phyloP scores from a whole-genome alignment of 2,797 vertebrate species.

The Hyperoplus immaculatus region DNA sequence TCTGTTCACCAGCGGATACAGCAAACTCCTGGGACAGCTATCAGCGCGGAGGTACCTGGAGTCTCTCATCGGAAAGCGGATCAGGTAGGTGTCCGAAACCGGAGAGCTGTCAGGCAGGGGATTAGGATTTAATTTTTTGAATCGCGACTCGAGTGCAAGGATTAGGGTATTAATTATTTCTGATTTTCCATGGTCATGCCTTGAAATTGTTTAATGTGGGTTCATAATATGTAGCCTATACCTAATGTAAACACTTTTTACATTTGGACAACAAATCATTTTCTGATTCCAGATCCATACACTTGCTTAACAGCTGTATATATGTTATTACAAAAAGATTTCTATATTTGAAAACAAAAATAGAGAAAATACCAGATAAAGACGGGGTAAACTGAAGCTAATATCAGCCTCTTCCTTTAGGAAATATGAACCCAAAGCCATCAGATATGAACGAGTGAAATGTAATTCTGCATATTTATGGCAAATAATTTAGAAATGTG shows the following conservation, averaged over 20 bases:
- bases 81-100: constrained; percentile 85
- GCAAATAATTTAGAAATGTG: neutral
- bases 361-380: neutral
- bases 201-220: neutral
- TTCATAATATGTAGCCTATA: neutral
- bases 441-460: neutral
- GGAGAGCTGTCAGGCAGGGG: neutral
- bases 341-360: neutral
- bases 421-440: neutral
- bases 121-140: neutral
- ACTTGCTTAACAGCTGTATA: neutral
- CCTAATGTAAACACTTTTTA: neutral
- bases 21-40: constrained; percentile 94
- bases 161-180: neutral
- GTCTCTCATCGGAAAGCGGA: constrained; percentile 94
- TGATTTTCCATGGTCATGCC: neutral
- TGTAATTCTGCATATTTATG: too few relatives aligned
- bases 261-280: neutral
- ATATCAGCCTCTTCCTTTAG: neutral
- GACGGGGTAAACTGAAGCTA: neutral
- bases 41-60: constrained; percentile 95
- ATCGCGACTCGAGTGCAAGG: neutral
- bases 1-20: constrained; percentile 95
- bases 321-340: too few relatives aligned
- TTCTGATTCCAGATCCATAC: neutral